Conservation (phyloP, 2,888 invertebrate genomes). For the Stramonita haemastoma region DNA sequence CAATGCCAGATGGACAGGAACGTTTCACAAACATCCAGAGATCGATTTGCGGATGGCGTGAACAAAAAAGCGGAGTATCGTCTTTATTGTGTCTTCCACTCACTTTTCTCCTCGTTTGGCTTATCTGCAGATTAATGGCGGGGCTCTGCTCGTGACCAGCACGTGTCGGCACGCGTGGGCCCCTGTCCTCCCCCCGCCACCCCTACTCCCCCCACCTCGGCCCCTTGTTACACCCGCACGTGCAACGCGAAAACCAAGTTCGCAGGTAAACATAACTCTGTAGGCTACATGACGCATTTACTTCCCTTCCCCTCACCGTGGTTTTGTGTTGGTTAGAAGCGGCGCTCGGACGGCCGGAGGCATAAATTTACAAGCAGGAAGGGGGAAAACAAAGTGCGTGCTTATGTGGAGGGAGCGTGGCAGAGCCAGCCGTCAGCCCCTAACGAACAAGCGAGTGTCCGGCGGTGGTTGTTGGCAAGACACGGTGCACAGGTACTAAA, state of each 20-base stretch:
- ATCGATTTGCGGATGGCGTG: not conserved
- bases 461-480: not conserved
- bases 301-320: not conserved
- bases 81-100: conserved; percentile 29
- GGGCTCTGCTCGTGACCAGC: conserved; percentile 10
- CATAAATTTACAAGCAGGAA: conserved; percentile 23
- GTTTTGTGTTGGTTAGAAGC: not conserved
- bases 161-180: conserved; percentile 19
- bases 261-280: conserved; percentile 30
- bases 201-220: not conserved
- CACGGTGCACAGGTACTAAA: not conserved
- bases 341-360: not conserved
- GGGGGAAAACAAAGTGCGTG: not conserved
- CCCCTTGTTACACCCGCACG: conserved; percentile 29
- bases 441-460: conserved; percentile 1
- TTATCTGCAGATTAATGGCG: conserved; percentile 36
- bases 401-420: not conserved
- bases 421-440: not conserved
- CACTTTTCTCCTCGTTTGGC: conserved; percentile 23
- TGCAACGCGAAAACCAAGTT: conserved; percentile 17
- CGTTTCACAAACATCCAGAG: not conserved
- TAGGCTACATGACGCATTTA: conserved; percentile 22
- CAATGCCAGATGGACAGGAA: conserved; percentile 22
- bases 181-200: conserved; percentile 11
- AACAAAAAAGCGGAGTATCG: conserved; percentile 9